phyloP scores from a whole-genome alignment of 1,140 invertebrate genomes.

The Zaprionus lachaisei region DNA sequence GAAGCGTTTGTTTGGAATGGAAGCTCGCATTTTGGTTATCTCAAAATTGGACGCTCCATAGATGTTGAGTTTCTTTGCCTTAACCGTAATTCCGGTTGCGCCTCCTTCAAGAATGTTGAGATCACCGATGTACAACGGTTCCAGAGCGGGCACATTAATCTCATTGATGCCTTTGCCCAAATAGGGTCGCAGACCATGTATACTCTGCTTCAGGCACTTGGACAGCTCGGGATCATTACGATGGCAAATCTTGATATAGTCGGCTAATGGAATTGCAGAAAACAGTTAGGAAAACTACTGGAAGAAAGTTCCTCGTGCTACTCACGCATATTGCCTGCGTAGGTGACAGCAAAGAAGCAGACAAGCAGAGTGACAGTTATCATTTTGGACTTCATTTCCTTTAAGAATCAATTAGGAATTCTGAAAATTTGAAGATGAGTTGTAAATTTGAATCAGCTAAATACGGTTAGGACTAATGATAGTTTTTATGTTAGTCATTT shows the following conservation, averaged over 20 bases:
- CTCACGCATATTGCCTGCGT: slow-evolving; percentile 63
- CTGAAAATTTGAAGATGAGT: slow-evolving; percentile 25
- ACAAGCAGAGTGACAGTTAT: slow-evolving; percentile 41
- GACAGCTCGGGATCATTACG: slow-evolving; percentile 86
- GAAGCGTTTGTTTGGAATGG: slow-evolving; percentile 85
- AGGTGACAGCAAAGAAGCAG: slow-evolving; percentile 41
- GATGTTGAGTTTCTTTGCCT: slow-evolving; percentile 86
- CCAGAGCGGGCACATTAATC: slow-evolving; percentile 87
- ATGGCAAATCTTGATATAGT: slow-evolving; percentile 87
- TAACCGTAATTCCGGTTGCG: slow-evolving; percentile 85
- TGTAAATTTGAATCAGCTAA: background rate
- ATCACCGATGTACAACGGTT: slow-evolving; percentile 87
- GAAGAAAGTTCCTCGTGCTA: background rate
- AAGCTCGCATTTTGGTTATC: slow-evolving; percentile 86
- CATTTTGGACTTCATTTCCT: slow-evolving; percentile 56
- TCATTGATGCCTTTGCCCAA: slow-evolving; percentile 86
- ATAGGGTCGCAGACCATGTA: slow-evolving; percentile 85
- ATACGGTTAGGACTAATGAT: background rate
- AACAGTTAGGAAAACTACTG: background rate
- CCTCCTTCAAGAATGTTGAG: slow-evolving; percentile 85
- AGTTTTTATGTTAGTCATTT: slow-evolving; percentile 1
- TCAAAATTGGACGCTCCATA: slow-evolving; percentile 87
- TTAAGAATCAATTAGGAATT: background rate
- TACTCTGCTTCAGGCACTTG: slow-evolving; percentile 86
- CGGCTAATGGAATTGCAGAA: slow-evolving; percentile 84